Percentiles rank a stretch among this genome's conserved stretches.
Evolutionary conservation across 2,888 invertebrate genomes (phyloP).

Genomic region (Cosmopolites sordidus): DNA sequence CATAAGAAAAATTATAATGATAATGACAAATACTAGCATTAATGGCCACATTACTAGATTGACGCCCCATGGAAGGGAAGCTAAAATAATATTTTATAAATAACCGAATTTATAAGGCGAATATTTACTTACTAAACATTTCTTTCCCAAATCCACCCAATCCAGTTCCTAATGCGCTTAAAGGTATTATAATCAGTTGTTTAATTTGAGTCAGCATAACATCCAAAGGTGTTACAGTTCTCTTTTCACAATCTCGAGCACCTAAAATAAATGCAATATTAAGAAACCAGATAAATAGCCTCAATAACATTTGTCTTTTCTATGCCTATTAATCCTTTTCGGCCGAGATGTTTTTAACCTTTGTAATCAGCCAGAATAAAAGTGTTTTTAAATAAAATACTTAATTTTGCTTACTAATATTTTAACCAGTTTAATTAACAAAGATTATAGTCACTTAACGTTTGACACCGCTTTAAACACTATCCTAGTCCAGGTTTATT

Average conservation of each 20-base stretch:
- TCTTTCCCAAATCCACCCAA: constrained; percentile 32
- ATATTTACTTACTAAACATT: constrained; percentile 31
- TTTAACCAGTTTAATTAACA: no score
- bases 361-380: no score
- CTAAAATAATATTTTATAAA: constrained; percentile 11
- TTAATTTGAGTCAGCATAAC: constrained; percentile 31
- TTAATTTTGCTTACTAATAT: no score
- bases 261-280: constrained; percentile 24
- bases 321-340: no score
- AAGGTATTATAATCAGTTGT: constrained; percentile 31
- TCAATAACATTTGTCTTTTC: not conserved
- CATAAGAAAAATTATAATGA: constrained; percentile 20
- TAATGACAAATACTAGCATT: constrained; percentile 27
- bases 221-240: constrained; percentile 31
- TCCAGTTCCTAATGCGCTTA: constrained; percentile 32
- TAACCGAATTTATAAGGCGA: not conserved
- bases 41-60: constrained; percentile 32
- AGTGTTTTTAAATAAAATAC: no score
- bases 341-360: no score
- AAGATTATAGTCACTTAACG: no score
- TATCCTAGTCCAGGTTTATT: no score
- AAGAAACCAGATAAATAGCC: no score
- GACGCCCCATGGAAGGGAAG: constrained; percentile 29
- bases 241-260: constrained; percentile 29
- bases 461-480: no score